A percentile compares a stretch with the other conserved stretches of the same genome.
Evolutionary conservation across 1,140 invertebrate species (phyloP).

Genomic region (Neodiprion pinetum): DNA sequence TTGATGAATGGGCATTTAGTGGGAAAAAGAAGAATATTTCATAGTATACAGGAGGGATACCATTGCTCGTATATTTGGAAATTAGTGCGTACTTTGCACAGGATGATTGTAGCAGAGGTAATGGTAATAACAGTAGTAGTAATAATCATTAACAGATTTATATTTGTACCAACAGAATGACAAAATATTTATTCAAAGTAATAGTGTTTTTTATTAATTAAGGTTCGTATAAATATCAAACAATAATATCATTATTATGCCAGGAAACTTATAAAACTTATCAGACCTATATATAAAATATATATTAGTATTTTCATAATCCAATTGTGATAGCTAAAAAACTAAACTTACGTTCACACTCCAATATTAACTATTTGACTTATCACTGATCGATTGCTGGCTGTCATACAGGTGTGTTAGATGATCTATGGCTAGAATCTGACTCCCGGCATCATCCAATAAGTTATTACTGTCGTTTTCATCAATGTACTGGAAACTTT

Average conservation of each 20-base stretch:
- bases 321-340: neutral
- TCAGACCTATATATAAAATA: conserved; percentile 30
- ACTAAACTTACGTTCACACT: neutral
- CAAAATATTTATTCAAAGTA: neutral
- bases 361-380: conserved; percentile 21
- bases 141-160: too few relatives aligned
- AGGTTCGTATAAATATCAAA: conserved; percentile 20
- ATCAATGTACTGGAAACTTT: conserved; percentile 61
- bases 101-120: too few relatives aligned
- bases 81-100: too few relatives aligned
- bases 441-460: conserved; percentile 30
- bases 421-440: conserved; percentile 37
- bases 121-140: too few relatives aligned
- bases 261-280: conserved; percentile 19
- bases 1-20: neutral
- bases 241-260: conserved; percentile 7
- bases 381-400: conserved; percentile 4
- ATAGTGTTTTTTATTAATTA: neutral
- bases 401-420: conserved; percentile 35
- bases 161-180: neutral
- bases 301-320: conserved; percentile 22
- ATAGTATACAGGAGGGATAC: neutral
- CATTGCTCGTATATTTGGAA: too few relatives aligned
- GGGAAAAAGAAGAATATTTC: neutral
- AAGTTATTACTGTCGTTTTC: conserved; percentile 50